Evolutionary conservation across 2,888 invertebrate species (phyloP), one percentile per base, ranked within the genome.

Genomic region (Drosophila antonietae): DNA sequence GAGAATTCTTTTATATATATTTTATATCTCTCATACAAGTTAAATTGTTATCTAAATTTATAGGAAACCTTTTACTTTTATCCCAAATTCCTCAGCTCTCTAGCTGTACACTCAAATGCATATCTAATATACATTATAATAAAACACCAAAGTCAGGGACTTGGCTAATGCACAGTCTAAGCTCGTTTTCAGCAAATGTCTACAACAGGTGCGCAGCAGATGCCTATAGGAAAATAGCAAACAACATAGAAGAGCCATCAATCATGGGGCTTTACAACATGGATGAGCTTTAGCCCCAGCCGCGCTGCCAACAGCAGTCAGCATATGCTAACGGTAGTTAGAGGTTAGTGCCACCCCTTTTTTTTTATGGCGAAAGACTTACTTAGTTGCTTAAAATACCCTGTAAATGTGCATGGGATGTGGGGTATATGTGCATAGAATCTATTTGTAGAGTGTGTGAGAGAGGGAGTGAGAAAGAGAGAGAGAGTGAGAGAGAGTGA

Each of bases 121-220:
- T 43, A n/a, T 43, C 33, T 57, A 43, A 33, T 57, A 33, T 57
- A 33, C 44, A 57, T 33, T 35, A 57, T 44, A 44, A 44, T 20
- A 41, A 20, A 18, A 44, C 20, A 57, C 31, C 39, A 56, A 46
- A 39, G 49, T 33, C 33, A 35, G 18, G 15, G 28, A 15, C 23
- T 15, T 68, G 59, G 59, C 62, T 41, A 56, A 61, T 61, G 46
- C 41, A 31, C 31, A 20, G 15, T 63, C 31, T 41, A 39, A 55
- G 47, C 31, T 12, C 33, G 39, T 28, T 49, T 47, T 37, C 43
- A 28, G 33, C 28, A 58, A 39, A 43, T 56, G 55, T 51, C 72
- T 58, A 72, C 87, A 83, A 82, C 85, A 83, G 85, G 83, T 83
- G 83, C 67, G 49, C 69, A 23, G 53, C 51, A 35, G 51, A 52